Percentiles rank a stretch among this genome's conserved stretches.
phyloP scores from a whole-genome alignment of 2,888 invertebrate species.

The Lasioglossum oenotherae region DNA sequence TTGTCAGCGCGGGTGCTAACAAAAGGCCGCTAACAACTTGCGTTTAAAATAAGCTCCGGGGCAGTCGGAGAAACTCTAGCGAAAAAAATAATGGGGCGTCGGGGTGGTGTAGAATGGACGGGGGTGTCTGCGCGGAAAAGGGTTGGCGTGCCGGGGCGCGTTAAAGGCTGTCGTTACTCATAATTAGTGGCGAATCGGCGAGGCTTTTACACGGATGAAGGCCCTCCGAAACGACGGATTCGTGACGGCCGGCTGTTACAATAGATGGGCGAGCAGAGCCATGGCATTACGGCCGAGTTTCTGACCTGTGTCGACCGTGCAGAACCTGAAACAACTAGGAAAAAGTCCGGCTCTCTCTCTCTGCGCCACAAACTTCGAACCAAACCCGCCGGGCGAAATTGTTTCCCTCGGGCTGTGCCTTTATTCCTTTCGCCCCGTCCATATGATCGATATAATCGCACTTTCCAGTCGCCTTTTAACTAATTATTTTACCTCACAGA shows the following conservation, averaged over 20 bases:
- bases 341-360: conserved; percentile 44
- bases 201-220: conserved; percentile 77
- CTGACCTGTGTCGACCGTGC: conserved; percentile 51
- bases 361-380: conserved; percentile 32
- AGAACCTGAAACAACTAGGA: conserved; percentile 28
- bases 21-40: conserved; percentile 48
- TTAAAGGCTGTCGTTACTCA: conserved; percentile 78
- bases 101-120: background rate
- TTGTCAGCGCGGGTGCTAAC: conserved; percentile 14
- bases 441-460: conserved; percentile 39
- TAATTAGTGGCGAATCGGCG: conserved; percentile 78
- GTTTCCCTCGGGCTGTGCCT: conserved; percentile 42
- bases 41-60: conserved; percentile 47
- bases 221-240: conserved; percentile 74
- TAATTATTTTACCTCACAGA: background rate
- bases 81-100: conserved; percentile 55
- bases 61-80: conserved; percentile 54
- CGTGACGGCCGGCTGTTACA: conserved; percentile 74
- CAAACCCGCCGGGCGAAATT: conserved; percentile 42
- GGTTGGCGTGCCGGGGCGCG: conserved; percentile 73
- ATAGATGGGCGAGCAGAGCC: conserved; percentile 62
- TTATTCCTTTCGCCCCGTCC: background rate
- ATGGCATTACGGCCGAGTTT: conserved; percentile 59
- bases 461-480: background rate
- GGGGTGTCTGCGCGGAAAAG: conserved; percentile 41